Evolutionary conservation across 2,113 vertebrate genomes (phyloP).

Genomic region (Pteropus alecto): DNA sequence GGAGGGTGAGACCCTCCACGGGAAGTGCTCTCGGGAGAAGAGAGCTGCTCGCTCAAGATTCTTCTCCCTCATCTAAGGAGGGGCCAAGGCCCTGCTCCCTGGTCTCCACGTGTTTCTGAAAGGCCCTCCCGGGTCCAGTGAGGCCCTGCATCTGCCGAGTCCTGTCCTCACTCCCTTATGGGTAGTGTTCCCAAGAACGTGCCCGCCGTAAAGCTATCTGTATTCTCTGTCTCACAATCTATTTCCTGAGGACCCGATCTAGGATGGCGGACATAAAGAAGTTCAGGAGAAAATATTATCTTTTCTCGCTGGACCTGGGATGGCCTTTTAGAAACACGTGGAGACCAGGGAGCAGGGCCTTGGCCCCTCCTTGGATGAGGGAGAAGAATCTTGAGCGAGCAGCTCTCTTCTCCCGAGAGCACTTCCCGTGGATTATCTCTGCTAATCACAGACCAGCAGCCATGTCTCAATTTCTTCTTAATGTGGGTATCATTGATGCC

Average conservation of each 20-base stretch:
- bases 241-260: background rate
- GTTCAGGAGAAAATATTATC: background rate
- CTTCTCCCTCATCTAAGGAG: background rate
- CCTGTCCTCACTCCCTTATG: background rate
- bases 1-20: background rate
- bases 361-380: background rate
- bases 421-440: background rate
- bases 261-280: background rate
- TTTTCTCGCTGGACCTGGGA: background rate
- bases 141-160: accelerated
- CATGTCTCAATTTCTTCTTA: background rate
- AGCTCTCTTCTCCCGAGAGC: background rate
- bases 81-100: background rate
- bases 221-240: background rate
- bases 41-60: background rate
- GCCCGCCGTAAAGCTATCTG: accelerated
- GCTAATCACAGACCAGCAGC: background rate
- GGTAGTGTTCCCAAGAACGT: background rate
- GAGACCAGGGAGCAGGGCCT: background rate
- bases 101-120: background rate
- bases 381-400: background rate
- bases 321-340: background rate
- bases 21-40: background rate
- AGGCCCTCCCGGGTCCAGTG: background rate
- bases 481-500: background rate